Evolutionary conservation across 2,888 invertebrate genomes (phyloP).

Genomic region (Onthophagus sagittarius): DNA sequence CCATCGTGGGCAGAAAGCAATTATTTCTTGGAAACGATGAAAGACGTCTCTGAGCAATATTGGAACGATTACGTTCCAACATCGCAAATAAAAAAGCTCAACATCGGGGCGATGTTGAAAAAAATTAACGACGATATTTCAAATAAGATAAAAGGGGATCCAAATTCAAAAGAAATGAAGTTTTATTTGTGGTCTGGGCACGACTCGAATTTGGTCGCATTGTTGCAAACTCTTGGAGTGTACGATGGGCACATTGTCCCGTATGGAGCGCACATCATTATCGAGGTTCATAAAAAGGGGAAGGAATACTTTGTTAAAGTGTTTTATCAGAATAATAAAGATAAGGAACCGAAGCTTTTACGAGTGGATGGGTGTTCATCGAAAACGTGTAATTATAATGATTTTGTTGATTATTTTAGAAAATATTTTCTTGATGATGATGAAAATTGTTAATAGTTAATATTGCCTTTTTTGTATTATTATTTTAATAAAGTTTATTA

Average conservation of each 20-base stretch:
- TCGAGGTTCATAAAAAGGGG: constrained; percentile 12
- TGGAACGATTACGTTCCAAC: neutral
- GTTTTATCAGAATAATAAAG: constrained; percentile 7
- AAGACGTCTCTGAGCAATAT: constrained; percentile 1
- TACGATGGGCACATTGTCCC: neutral
- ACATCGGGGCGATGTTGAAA: constrained; percentile 10
- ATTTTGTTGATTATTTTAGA: constrained; percentile 3
- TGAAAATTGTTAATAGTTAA: neutral
- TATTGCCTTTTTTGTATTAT: neutral
- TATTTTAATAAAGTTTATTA: neutral
- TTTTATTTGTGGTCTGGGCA: constrained; percentile 17
- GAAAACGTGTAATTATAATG: constrained; percentile 1
- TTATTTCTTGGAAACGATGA: constrained; percentile 13
- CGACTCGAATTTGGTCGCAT: constrained; percentile 2
- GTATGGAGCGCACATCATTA: constrained; percentile 5
- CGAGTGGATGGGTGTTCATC: neutral
- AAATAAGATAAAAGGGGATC: neutral
- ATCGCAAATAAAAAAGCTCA: neutral
- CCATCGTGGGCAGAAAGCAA: constrained; percentile 18
- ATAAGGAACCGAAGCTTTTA: neutral
- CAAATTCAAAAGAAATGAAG: constrained; percentile 10
- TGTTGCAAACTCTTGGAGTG: constrained; percentile 1
- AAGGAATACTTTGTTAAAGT: constrained; percentile 7
- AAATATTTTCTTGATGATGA: neutral
- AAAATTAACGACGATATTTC: constrained; percentile 9